Evolutionary conservation across 1,140 invertebrate genomes (phyloP), one percentile per base, ranked within the genome.

Genomic region (Drosophila pandora): DNA sequence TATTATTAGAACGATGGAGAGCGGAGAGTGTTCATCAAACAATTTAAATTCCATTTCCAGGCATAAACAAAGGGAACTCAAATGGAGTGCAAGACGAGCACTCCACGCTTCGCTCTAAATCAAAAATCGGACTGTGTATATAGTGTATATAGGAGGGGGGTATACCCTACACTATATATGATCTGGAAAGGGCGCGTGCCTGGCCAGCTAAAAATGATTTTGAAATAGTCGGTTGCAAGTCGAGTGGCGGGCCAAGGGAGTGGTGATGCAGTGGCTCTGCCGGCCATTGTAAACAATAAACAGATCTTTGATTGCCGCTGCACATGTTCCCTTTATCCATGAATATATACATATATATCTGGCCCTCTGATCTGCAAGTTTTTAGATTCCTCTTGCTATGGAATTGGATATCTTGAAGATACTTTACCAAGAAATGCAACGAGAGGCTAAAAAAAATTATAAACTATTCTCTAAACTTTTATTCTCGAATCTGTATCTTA

Each of bases 211-310:
- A 68, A 69, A 68, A 69, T 48, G 48, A 68, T 67, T 34, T 9
- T 30, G 47, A 28, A 28, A 28, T 28, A 28, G 25, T 28, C 25
- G 25, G 23, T 30, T 12, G 7, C 9, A 21, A 6, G 3, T 7
- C 6, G 34, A n/a, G 23, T 23, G 2, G 23, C 2, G 17, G 57
- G n/a, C 23, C 17, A 5, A 13, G 39, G 41, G 13, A 17, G 41
- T 21, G 41, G 41, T 43, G 41, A 13, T 43, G 13, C 41, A 43
- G 28, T 57, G 60, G n/a, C 34, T 43, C 39, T 12, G 62, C 30
- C 32, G 50, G 32, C 65, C 58, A 78, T 58, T 83, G 79, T 83
- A 82, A 82, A 82, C 79, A 83, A 82, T 82, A 83, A 83, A 78
- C 79, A 82, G 79, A 83, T 83, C 79, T 82, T 83, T 68, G 60